These are phyloP conservation scores for Euproctis similis DNA, from an alignment of 2,888 invertebrate genomes.

Conservation along the genomic window DNA sequence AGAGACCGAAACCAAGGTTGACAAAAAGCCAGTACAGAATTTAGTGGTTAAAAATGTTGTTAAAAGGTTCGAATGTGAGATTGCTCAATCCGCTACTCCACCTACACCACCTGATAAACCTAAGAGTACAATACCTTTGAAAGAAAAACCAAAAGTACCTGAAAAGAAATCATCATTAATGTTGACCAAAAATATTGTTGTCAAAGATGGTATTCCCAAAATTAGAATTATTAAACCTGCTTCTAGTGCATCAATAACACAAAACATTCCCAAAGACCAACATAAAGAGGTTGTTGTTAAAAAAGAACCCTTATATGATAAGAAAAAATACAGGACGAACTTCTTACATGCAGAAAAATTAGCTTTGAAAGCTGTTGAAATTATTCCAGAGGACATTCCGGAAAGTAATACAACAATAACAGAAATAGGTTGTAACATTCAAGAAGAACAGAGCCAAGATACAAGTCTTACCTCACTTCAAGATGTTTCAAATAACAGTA, in stretches of 20 bases:
- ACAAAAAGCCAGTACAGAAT: conserved; percentile 31
- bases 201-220: conserved; percentile 71
- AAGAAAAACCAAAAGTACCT: conserved; percentile 77
- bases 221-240: conserved; percentile 60
- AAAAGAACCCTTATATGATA: conserved; percentile 59
- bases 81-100: conserved; percentile 42
- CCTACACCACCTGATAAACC: conserved; percentile 48
- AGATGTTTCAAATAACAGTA: conserved; percentile 22
- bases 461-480: conserved; percentile 14
- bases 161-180: conserved; percentile 74
- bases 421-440: conserved; percentile 13
- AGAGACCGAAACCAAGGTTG: conserved; percentile 24
- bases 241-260: conserved; percentile 31
- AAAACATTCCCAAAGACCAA: conserved; percentile 15
- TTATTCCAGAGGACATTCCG: conserved; percentile 60
- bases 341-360: conserved; percentile 65
- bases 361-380: conserved; percentile 60
- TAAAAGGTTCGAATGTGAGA: conserved; percentile 68
- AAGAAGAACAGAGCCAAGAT: conserved; percentile 7
- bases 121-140: conserved; percentile 40
- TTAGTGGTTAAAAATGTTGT: conserved; percentile 62
- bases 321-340: conserved; percentile 63
- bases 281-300: conserved; percentile 35
- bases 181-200: conserved; percentile 70
- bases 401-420: conserved; percentile 28